Evolutionary conservation across 1,140 invertebrate species (phyloP), one percentile per base, ranked within the genome.

Genomic region (Odontomachus brunneus): DNA sequence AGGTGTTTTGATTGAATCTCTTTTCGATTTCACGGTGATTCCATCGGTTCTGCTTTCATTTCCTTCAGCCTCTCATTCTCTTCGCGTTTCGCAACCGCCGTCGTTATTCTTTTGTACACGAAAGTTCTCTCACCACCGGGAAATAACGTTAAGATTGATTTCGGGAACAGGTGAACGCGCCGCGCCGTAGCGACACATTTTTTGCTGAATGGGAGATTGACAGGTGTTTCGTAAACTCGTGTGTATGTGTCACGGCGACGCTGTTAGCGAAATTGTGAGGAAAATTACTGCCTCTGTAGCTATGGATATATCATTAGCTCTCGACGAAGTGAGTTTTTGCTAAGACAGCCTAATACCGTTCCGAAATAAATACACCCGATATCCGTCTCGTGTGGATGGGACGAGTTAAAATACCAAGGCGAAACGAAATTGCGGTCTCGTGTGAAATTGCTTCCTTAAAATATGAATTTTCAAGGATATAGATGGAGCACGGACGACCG

Each of bases 151-250:
- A 33, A 69, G 60, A 3, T 15, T 48, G 57, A 48, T 17, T 33
- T 57, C 38, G 19, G 26, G 38, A 62, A 66, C 75, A 84, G 74
- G 53, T 69, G 83, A 26, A 11, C 38, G 33, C 51, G 4, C 5
- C n/a, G 12, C 5, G 1, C 14, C 48, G 65, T 57, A 38, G 19
- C 14, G 15, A 7, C 22, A 15, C 33, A 49, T 51, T 84, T 62
- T 81, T 71, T 66, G 53, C n/a, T 15, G 48, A 12, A 9, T 65
- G 69, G 5, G 14, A 12, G 71, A 82, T 82, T 67, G 83, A 75
- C 76, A 86, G 63, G 57, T 85, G 84, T 60, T 48, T 51, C 44
- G 38, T 60, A 29, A 71, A 19, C 62, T 82, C 14, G 26, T 29
- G 2, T 82, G n/a, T 59, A 0, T 74, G n/a, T 71, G 53, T 49